phyloP scores from a whole-genome alignment of 1,140 invertebrate genomes.

The Drosophila mauritiana region DNA sequence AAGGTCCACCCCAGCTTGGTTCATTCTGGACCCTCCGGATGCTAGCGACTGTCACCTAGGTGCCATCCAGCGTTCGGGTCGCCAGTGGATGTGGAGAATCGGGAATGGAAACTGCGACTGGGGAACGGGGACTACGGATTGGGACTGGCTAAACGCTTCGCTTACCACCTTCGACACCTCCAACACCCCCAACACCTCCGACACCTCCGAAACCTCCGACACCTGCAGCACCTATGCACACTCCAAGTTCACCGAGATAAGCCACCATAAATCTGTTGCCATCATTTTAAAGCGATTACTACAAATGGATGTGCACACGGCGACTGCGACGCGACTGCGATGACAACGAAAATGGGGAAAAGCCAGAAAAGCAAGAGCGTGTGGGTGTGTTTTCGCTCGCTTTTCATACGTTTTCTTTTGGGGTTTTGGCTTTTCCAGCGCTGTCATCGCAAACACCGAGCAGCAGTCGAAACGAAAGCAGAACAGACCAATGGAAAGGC shows the following conservation, averaged over 20 bases:
- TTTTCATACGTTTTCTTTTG: conserved; percentile 10
- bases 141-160: conserved; percentile 48
- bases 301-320: conserved; percentile 83
- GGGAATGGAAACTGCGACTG: not conserved
- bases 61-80: conserved; percentile 43
- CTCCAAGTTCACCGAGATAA: conserved; percentile 78
- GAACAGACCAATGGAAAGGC: conserved; percentile 21
- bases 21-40: conserved; percentile 33
- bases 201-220: not conserved
- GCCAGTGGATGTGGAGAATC: not conserved
- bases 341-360: conserved; percentile 42
- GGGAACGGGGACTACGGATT: not conserved
- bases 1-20: conserved; percentile 17
- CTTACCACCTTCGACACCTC: conserved; percentile 18
- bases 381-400: conserved; percentile 44
- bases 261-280: conserved; percentile 84
- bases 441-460: conserved; percentile 6
- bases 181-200: too few relatives aligned
- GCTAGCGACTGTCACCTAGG: conserved; percentile 68
- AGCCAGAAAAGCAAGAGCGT: conserved; percentile 48
- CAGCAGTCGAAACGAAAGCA: conserved; percentile 50
- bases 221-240: conserved; percentile 32
- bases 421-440: conserved; percentile 3
- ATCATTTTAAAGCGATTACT: conserved; percentile 84
- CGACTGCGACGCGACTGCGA: conserved; percentile 22